Conservation (phyloP, 2,888 invertebrate genomes). For the Sphecodes monilicornis region DNA sequence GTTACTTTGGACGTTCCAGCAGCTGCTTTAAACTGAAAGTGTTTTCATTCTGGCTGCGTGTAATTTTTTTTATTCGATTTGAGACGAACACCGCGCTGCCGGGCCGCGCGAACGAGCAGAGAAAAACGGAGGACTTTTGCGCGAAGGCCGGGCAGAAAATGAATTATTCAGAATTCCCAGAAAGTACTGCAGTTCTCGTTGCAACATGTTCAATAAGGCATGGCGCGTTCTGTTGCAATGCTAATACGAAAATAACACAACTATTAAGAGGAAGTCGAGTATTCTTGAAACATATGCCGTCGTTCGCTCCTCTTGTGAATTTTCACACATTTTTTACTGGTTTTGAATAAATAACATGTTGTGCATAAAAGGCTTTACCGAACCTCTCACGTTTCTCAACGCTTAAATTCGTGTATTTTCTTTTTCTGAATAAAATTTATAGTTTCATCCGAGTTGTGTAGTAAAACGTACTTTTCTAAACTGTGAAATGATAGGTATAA, state of each 20-base stretch:
- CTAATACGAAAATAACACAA: not conserved
- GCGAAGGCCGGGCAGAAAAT: not conserved
- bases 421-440: not conserved
- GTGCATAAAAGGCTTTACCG: not conserved
- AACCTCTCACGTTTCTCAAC: not conserved
- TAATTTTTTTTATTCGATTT: conserved; percentile 6
- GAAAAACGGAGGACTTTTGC: not conserved
- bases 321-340: not conserved
- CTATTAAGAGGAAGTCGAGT: not conserved
- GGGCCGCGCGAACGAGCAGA: not conserved
- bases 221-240: not conserved
- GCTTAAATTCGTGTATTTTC: not conserved
- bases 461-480: too few species aligned
- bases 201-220: conserved; percentile 4
- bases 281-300: not conserved
- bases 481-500: too few species aligned
- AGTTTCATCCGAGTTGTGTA: too few species aligned
- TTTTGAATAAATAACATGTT: not conserved
- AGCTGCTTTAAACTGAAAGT: conserved; percentile 20
- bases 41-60: conserved; percentile 6
- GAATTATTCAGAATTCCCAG: conserved; percentile 13
- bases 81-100: not conserved
- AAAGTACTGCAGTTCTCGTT: conserved; percentile 2
- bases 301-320: not conserved
- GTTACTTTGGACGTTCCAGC: conserved; percentile 21